A percentile compares a stretch with the other conserved stretches of the same genome.
These are phyloP conservation scores for Metopia argyrocephala DNA, from an alignment of 2,888 invertebrate species.

Conservation along the genomic window DNA sequence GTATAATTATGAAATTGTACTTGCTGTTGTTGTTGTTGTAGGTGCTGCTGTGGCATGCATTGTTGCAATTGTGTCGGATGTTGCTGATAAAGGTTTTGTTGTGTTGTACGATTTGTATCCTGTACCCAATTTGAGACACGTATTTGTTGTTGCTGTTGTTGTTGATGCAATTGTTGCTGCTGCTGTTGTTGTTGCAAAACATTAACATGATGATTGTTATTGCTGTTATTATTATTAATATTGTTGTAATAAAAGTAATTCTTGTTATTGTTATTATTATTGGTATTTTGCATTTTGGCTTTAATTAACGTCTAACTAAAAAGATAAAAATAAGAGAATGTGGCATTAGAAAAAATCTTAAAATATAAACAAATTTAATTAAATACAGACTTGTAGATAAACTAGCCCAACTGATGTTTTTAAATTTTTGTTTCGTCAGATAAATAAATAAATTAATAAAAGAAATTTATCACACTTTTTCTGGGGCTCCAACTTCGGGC, in stretches of 20 bases:
- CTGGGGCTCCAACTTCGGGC: too few species aligned
- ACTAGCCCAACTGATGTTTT: too few species aligned
- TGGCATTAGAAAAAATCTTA: not conserved
- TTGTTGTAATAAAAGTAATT: conserved; percentile 26
- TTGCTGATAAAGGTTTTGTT: conserved; percentile 57
- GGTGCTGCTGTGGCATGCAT: conserved; percentile 35
- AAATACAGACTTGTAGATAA: too few species aligned
- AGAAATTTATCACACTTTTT: too few species aligned
- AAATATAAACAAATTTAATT: not conserved
- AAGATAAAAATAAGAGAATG: not conserved
- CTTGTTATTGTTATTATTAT: conserved; percentile 60
- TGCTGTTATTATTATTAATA: conserved; percentile 9
- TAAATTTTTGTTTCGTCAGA: too few species aligned
- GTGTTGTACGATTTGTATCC: conserved; percentile 50
- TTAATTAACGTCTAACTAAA: conserved; percentile 43
- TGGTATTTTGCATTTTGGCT: conserved; percentile 64
- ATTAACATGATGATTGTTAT: conserved; percentile 53
- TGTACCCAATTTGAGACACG: conserved; percentile 61
- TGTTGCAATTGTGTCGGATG: conserved; percentile 46
- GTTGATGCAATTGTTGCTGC: conserved; percentile 54
- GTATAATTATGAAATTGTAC: conserved; percentile 61
- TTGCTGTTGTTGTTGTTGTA: conserved; percentile 22
- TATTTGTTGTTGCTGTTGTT: conserved; percentile 57
- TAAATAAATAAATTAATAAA: too few species aligned
- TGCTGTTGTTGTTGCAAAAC: conserved; percentile 57